phyloP scores from a whole-genome alignment of 2,888 invertebrate species.

The Scaptomyza parva region DNA sequence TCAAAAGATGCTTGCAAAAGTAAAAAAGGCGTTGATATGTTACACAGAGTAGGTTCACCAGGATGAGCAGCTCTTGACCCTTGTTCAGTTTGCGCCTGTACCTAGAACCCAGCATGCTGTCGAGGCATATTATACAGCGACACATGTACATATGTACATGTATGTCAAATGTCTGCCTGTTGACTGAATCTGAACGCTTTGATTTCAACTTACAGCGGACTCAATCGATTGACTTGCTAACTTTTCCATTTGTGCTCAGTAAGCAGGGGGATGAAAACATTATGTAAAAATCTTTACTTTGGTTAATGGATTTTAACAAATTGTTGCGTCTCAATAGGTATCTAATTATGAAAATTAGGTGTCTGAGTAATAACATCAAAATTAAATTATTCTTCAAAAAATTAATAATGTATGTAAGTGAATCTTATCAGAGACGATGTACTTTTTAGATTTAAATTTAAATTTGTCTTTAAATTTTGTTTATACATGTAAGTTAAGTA shows the following conservation, averaged over 20 bases:
- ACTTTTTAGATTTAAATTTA: background rate
- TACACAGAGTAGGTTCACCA: constrained; percentile 13
- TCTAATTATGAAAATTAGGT: too few relatives aligned
- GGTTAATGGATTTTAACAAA: background rate
- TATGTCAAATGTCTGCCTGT: constrained; percentile 88
- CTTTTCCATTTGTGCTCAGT: constrained; percentile 5
- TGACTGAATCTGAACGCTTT: constrained; percentile 85
- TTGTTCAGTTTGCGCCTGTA: constrained; percentile 33
- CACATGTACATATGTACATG: too few relatives aligned
- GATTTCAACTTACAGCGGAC: constrained; percentile 13
- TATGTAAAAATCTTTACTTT: too few relatives aligned
- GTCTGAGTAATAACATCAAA: too few relatives aligned
- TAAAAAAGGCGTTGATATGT: constrained; percentile 23
- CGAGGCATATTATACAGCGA: constrained; percentile 32
- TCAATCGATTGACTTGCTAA: constrained; percentile 7
- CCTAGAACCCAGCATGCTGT: constrained; percentile 2
- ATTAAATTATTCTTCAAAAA: too few relatives aligned
- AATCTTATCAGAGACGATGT: background rate
- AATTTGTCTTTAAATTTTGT: background rate
- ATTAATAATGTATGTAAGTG: too few relatives aligned
- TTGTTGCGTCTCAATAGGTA: too few relatives aligned
- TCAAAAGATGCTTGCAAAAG: constrained; percentile 40
- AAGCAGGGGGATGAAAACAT: background rate
- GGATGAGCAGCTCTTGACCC: constrained; percentile 44
- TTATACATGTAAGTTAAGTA: constrained; percentile 5